A percentile compares a stretch with the other conserved stretches of the same genome.
Conservation (phyloP, 1,140 invertebrate genomes). For the Ceratosolen fusciceps region DNA sequence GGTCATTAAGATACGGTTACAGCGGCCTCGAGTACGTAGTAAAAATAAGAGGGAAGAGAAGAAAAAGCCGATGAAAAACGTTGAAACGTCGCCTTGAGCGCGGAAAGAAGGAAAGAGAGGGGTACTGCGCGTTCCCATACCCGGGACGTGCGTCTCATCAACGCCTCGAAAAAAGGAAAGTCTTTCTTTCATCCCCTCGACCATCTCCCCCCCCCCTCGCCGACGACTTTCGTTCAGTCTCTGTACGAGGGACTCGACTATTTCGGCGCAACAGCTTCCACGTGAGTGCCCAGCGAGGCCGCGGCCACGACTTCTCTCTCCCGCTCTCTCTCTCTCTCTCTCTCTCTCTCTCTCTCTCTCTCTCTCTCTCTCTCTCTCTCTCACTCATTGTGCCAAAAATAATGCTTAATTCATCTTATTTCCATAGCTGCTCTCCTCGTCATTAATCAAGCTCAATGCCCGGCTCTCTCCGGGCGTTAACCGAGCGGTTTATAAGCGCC, state of each 20-base stretch:
- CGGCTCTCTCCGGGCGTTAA: constrained; percentile 26
- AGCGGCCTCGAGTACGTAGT: not conserved
- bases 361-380: constrained; percentile 39
- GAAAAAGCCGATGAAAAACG: constrained; percentile 1
- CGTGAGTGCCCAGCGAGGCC: not conserved
- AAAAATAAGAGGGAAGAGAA: constrained; percentile 4
- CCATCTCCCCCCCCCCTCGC: too few species aligned
- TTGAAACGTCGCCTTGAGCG: not conserved
- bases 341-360: constrained; percentile 40
- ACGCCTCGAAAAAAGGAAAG: not conserved
- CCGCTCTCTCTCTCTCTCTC: constrained; percentile 38
- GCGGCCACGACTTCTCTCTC: constrained; percentile 29
- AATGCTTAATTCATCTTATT: constrained; percentile 41
- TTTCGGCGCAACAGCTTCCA: not conserved
- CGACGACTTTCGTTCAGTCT: too few species aligned
- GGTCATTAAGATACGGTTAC: constrained; percentile 18
- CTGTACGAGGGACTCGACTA: not conserved
- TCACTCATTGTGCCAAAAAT: constrained; percentile 45
- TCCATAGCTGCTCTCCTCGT: not conserved
- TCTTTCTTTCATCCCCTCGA: not conserved
- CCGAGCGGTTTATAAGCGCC: constrained; percentile 28
- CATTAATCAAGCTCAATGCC: constrained; percentile 38
- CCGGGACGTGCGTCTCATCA: not conserved
- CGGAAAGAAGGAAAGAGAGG: constrained; percentile 21
- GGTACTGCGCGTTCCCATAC: constrained; percentile 20